Percentiles rank a stretch among this genome's conserved stretches.
Evolutionary conservation across 2,888 invertebrate species (phyloP).

Genomic region (Marronus borbonicus): DNA sequence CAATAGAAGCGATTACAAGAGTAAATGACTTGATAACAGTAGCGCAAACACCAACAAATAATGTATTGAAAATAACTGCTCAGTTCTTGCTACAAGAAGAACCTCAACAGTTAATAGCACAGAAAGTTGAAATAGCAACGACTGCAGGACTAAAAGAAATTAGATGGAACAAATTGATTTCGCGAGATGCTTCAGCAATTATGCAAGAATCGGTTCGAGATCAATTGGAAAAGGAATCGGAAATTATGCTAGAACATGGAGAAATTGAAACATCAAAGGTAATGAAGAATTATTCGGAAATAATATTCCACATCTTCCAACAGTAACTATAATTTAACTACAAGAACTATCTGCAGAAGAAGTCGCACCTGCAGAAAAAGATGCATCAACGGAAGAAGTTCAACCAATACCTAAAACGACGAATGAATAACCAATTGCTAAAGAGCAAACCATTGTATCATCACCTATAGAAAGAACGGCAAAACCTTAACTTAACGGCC

Average conservation of each 20-base stretch:
- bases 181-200: too few relatives aligned
- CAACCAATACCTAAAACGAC: background rate
- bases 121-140: too few relatives aligned
- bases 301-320: background rate
- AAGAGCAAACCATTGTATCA: background rate
- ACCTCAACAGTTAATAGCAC: too few relatives aligned
- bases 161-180: too few relatives aligned
- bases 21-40: background rate
- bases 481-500: too few relatives aligned
- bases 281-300: background rate
- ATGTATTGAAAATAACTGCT: background rate
- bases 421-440: background rate
- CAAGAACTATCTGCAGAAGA: background rate
- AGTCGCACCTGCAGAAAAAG: background rate
- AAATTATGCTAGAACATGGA: background rate
- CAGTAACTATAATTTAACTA: too few relatives aligned
- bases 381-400: background rate
- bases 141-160: too few relatives aligned
- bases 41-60: background rate
- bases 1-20: background rate
- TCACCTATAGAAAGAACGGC: too few relatives aligned
- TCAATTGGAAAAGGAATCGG: too few relatives aligned
- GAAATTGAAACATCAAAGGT: too few relatives aligned
- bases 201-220: too few relatives aligned
- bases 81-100: too few relatives aligned